phyloP scores from a whole-genome alignment of 2,797 vertebrate species.

The Propithecus perrieri region DNA sequence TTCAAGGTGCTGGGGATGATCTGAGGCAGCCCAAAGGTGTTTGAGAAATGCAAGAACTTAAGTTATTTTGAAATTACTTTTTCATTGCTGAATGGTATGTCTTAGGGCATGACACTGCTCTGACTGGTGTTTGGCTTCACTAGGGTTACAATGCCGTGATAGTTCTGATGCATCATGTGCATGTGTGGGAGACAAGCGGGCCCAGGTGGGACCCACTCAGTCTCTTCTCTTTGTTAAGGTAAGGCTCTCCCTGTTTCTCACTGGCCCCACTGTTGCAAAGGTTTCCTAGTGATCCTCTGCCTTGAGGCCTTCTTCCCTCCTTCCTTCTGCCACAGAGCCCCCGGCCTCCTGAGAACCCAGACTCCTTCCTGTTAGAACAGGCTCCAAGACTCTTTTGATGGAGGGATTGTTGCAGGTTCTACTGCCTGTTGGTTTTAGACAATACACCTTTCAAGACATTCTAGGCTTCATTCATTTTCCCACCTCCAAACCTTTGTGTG shows the following conservation, averaged over 20 bases:
- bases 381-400: neutral
- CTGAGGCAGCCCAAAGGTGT: neutral
- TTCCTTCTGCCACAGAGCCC: neutral
- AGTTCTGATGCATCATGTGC: neutral
- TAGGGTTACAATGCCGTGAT: neutral
- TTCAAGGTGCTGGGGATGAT: neutral
- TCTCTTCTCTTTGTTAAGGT: neutral
- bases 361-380: neutral
- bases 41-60: neutral
- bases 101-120: neutral
- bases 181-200: neutral
- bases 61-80: conserved; percentile 1
- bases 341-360: neutral
- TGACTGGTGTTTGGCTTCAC: neutral
- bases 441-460: neutral
- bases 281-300: neutral
- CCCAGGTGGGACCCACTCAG: no score
- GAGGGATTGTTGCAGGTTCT: neutral
- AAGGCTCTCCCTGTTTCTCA: neutral
- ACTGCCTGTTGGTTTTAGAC: neutral
- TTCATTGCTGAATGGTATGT: neutral
- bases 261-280: neutral
- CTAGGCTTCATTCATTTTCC: neutral
- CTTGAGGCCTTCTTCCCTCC: neutral
- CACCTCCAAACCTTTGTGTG: neutral